Evolutionary conservation across 2,797 vertebrate genomes (phyloP), one percentile per base, ranked within the genome.

Genomic region (Sebastes baramenuke): DNA sequence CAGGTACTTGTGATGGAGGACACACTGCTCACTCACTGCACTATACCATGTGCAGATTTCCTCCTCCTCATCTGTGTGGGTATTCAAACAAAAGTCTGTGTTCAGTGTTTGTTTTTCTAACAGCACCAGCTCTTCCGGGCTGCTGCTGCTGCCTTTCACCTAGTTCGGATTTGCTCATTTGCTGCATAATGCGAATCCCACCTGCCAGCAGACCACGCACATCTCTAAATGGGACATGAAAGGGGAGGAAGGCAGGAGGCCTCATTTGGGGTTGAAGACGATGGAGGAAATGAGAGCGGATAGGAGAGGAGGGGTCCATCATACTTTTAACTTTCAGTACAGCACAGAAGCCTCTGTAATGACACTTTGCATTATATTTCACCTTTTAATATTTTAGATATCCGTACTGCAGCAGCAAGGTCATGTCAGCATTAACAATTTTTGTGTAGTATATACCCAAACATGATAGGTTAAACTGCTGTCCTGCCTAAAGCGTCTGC

Each of bases 171-270:
- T 13, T 81, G 24, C 20, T 87, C 25, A 72, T 77, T 69, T 81
- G 20, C 20, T 55, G 67, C 65, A 67, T 81, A 83, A 88, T 70
- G 55, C 11, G 81, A 77, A 86, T 86, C 42, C 85, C 81, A 86
- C 75, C 76, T 87, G 80, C 70, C 69, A 69, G 61, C 49, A 74
- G 71, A 69, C 36, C 38, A 67, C 38, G 54, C 64, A 62, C 55
- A 65, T 75, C 59, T 70, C 55, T 58, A 29, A 72, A 42, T 42
- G 20, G 66, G 55, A 79, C 65, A 74, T 71, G 27, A 72, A 72
- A 77, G 56, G 74, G 12, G 59, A 59, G 24, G 55, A 83, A 62
- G 36, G 68, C 52, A 65, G 27, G 81, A 72, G 81, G 77, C 83
- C 86, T 70, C 2, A 14, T 77, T 56, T 79, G 25, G 67, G 76